Conservation (phyloP, 2,888 invertebrate species). For the Oscheius sp. region DNA sequence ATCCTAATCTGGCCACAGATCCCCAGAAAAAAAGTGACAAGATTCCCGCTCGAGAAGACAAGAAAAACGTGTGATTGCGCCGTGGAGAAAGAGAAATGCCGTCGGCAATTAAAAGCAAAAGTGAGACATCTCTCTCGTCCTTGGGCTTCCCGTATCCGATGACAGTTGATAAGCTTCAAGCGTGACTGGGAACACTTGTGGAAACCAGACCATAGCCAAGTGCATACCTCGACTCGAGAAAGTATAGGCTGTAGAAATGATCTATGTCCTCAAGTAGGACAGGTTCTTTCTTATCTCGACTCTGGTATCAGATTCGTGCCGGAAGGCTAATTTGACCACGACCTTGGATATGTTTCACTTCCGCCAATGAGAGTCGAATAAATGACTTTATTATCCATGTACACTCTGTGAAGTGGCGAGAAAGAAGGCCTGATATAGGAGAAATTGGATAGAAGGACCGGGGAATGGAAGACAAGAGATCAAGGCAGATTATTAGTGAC, state of each 20-base stretch:
- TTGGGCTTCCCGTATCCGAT: not conserved
- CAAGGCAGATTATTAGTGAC: slow-evolving; percentile 14
- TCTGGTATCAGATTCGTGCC: no score
- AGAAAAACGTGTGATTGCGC: slow-evolving; percentile 12
- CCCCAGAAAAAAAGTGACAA: not conserved
- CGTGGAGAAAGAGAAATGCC: not conserved
- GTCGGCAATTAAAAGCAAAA: slow-evolving; percentile 6
- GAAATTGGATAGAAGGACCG: slow-evolving; percentile 14
- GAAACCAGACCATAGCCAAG: no score
- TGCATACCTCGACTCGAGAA: no score
- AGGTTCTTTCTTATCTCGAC: no score
- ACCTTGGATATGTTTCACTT: no score
- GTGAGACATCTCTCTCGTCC: slow-evolving; percentile 14
- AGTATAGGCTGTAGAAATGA: no score
- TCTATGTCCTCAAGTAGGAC: no score
- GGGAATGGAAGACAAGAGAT: slow-evolving; percentile 27
- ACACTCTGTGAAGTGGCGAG: not conserved
- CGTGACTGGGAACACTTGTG: no score
- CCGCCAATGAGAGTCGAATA: no score
- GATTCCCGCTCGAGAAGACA: not conserved
- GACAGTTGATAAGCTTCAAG: not conserved
- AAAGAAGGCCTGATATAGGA: slow-evolving; percentile 6
- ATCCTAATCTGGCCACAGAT: not conserved
- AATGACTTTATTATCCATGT: no score
- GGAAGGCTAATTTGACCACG: no score